Percentiles rank a stretch among this genome's conserved stretches.
Conservation (phyloP, 2,888 invertebrate genomes). For the Yponomeuta plumbellus region DNA sequence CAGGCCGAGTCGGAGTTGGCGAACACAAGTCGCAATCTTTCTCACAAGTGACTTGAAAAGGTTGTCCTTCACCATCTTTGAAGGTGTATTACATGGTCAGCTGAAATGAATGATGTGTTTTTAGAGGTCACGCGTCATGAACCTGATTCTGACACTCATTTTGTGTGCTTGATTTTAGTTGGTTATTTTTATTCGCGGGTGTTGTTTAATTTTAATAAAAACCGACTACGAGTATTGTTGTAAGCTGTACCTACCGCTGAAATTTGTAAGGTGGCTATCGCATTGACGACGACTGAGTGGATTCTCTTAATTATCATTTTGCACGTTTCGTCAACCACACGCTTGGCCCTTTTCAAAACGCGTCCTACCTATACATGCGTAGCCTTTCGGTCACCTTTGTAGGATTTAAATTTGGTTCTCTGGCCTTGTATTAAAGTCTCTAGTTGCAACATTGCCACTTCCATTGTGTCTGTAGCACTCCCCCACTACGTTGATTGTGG, state of each 20-base stretch:
- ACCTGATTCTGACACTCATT: too few relatives aligned
- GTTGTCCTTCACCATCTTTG: conserved; percentile 15
- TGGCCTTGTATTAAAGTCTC: conserved; percentile 2
- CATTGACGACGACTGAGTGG: conserved; percentile 73
- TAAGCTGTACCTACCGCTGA: conserved; percentile 46
- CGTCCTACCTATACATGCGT: background rate
- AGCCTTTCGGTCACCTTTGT: background rate
- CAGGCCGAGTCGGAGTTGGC: background rate
- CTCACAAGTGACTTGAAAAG: conserved; percentile 42
- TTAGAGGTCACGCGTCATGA: too few relatives aligned
- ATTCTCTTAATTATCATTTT: conserved; percentile 76
- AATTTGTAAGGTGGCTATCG: conserved; percentile 70
- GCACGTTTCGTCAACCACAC: conserved; percentile 70
- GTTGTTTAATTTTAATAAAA: conserved; percentile 60
- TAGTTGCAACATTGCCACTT: background rate
- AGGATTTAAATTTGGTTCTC: background rate
- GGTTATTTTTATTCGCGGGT: background rate
- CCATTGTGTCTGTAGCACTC: conserved; percentile 4
- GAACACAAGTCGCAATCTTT: conserved; percentile 16
- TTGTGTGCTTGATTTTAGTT: too few relatives aligned
- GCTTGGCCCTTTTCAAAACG: conserved; percentile 36
- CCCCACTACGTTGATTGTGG: conserved; percentile 5
- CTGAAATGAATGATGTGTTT: background rate
- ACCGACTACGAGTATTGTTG: conserved; percentile 60
- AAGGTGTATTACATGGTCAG: conserved; percentile 27